phyloP scores from a whole-genome alignment of 2,797 vertebrate genomes.

The Thaleichthys pacificus region DNA sequence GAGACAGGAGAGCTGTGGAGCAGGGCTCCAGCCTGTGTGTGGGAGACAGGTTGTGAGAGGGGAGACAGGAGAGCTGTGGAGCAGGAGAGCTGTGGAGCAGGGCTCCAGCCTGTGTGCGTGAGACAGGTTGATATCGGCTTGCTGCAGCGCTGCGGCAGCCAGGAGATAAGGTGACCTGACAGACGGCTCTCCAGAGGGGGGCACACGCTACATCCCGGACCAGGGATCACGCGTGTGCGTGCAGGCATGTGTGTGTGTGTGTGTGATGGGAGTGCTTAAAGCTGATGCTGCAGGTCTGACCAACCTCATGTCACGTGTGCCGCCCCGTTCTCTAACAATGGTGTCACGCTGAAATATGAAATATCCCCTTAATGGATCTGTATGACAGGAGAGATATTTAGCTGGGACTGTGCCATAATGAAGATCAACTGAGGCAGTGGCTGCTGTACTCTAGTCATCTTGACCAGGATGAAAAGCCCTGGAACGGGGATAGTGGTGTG shows the following conservation, averaged over 20 bases:
- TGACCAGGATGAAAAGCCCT: not conserved
- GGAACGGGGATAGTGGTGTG: constrained; percentile 15
- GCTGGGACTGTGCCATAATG: constrained; percentile 13
- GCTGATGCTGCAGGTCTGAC: not conserved
- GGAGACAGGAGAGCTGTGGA: too few species aligned
- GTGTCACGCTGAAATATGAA: not conserved
- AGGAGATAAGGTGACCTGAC: constrained; percentile 4
- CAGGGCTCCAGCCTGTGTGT: not conserved
- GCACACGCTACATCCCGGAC: not conserved
- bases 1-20: too few species aligned
- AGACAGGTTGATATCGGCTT: not conserved
- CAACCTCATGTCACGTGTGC: not conserved
- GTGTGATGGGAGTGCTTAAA: not conserved
- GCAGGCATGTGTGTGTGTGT: not conserved
- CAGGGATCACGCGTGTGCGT: not conserved
- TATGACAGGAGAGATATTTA: not conserved
- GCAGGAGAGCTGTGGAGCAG: not conserved
- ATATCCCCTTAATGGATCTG: constrained; percentile 5
- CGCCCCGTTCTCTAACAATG: too few species aligned
- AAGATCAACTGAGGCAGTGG: constrained; percentile 14
- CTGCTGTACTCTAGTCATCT: constrained; percentile 12
- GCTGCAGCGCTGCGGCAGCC: too few species aligned
- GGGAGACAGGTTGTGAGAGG: too few species aligned
- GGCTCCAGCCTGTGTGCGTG: not conserved
- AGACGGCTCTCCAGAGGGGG: not conserved